Evolutionary conservation across 1,140 invertebrate species (phyloP).

Genomic region (Colletes gigas): DNA sequence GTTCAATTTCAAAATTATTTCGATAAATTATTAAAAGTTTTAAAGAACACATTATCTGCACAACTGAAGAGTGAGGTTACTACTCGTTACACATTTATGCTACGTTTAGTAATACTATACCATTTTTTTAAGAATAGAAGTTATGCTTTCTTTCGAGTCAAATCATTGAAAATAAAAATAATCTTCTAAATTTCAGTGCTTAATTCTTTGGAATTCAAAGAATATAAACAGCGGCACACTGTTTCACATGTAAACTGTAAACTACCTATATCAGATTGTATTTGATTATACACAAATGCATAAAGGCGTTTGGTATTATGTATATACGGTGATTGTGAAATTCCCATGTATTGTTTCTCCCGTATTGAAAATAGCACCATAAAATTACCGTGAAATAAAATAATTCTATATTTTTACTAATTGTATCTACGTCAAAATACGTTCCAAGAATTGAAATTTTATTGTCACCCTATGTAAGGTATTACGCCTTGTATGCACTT

Average conservation of each 20-base stretch:
- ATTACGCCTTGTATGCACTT: background rate
- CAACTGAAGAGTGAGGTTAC: slow-evolving; percentile 22
- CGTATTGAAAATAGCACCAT: background rate
- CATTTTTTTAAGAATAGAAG: slow-evolving; percentile 4
- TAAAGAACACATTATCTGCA: background rate
- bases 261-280: background rate
- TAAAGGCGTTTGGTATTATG: background rate
- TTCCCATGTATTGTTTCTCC: no score
- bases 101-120: slow-evolving; percentile 16
- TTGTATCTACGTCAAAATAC: background rate
- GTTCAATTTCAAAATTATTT: background rate
- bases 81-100: background rate
- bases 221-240: background rate
- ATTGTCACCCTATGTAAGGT: background rate
- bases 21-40: background rate
- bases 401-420: background rate
- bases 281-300: background rate
- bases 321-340: background rate
- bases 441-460: background rate
- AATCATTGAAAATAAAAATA: slow-evolving; percentile 38
- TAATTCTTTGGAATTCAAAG: slow-evolving; percentile 29
- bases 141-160: background rate
- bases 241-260: background rate
- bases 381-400: background rate
- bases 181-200: background rate